phyloP scores from a whole-genome alignment of 2,888 invertebrate species.

The Amphipyra tragopoginis region DNA sequence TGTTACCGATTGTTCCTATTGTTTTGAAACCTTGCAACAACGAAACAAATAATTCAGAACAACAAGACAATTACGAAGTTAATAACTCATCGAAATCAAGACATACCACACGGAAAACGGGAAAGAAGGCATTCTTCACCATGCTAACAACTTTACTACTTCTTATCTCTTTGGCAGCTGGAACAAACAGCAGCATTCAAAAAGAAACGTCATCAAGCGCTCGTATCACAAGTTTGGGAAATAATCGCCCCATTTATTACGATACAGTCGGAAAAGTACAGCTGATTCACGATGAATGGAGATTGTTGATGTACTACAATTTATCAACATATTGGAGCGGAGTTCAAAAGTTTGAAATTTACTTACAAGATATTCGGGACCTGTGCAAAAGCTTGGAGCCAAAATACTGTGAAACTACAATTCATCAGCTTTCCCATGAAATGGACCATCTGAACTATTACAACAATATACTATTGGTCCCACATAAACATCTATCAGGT shows the following conservation, averaged over 20 bases:
- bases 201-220: neutral
- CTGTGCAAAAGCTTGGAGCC: conserved; percentile 11
- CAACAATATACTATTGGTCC: conserved; percentile 14
- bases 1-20: neutral
- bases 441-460: conserved; percentile 14
- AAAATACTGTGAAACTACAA: conserved; percentile 9
- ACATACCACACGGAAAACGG: neutral
- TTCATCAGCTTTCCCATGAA: conserved; percentile 10
- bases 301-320: conserved; percentile 21
- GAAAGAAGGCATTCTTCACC: conserved; percentile 2
- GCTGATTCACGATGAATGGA: conserved; percentile 23
- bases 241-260: conserved; percentile 18
- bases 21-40: neutral
- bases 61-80: neutral
- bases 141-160: neutral
- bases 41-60: neutral
- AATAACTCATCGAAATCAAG: neutral
- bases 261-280: conserved; percentile 20
- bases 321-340: conserved; percentile 11
- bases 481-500: conserved; percentile 13
- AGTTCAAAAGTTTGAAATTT: conserved; percentile 10
- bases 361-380: neutral
- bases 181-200: neutral
- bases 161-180: neutral
- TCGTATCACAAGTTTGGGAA: conserved; percentile 15